These are phyloP conservation scores for Suricata suricatta DNA, from an alignment of 2,113 vertebrate species.

Conservation along the genomic window DNA sequence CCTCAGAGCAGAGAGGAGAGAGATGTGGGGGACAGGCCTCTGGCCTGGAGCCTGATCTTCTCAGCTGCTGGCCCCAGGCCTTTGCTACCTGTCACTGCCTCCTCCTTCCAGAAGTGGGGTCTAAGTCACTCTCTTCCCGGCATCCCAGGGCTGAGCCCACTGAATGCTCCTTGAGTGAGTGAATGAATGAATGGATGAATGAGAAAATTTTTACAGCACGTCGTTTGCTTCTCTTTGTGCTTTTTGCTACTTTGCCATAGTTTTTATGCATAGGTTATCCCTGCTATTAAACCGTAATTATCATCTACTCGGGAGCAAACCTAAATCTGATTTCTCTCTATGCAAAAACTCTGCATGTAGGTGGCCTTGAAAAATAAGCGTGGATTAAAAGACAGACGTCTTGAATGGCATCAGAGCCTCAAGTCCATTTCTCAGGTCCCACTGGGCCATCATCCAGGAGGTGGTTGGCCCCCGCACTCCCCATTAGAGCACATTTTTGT, in stretches of 20 bases:
- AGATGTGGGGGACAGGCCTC: background rate
- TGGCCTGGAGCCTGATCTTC: background rate
- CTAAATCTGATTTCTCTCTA: background rate
- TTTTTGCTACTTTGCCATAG: background rate
- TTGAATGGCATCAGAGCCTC: background rate
- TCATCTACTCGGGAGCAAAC: background rate
- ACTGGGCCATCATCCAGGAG: background rate
- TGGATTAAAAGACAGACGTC: background rate
- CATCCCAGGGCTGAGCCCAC: rapidly evolving
- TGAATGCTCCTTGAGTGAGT: background rate
- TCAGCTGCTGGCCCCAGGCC: background rate
- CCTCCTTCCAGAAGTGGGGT: background rate
- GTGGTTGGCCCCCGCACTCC: background rate
- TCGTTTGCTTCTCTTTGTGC: background rate
- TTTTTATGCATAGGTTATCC: background rate
- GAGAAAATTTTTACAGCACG: background rate
- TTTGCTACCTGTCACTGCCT: background rate
- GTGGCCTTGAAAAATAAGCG: background rate
- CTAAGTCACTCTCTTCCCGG: background rate
- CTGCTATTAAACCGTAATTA: background rate
- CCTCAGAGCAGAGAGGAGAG: background rate
- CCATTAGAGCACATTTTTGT: background rate
- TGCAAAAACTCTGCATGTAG: background rate
- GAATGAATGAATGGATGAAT: background rate
- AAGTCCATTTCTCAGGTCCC: background rate